Percentiles rank a stretch among this genome's conserved stretches.
Conservation (phyloP, 2,113 vertebrate species). For the Marmota flaviventris region DNA sequence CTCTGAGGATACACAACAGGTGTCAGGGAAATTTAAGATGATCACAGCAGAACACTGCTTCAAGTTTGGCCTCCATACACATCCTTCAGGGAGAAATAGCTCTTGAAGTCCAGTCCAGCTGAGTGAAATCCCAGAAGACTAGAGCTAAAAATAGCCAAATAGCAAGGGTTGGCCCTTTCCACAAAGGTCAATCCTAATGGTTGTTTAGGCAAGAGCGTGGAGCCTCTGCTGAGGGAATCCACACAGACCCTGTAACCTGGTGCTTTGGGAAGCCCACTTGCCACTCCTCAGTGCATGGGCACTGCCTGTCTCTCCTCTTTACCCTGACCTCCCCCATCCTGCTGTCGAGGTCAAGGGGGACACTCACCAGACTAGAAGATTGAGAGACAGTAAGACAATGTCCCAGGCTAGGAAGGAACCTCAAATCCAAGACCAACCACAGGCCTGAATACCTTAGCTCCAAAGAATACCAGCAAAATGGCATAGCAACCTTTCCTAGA, state of each 20-base stretch:
- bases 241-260: neutral
- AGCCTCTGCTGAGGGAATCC: neutral
- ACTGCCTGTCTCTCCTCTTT: neutral
- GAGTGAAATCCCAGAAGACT: slow-evolving; percentile 79
- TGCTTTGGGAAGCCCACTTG: no score
- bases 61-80: neutral
- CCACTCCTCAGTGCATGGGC: no score
- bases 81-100: neutral
- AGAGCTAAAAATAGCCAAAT: slow-evolving; percentile 83
- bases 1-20: neutral
- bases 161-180: slow-evolving; percentile 71
- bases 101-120: slow-evolving; percentile 12
- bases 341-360: neutral
- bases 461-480: neutral
- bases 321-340: neutral
- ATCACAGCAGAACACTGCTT: neutral
- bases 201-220: neutral
- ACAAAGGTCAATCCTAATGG: slow-evolving; percentile 81
- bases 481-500: neutral
- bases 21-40: slow-evolving; percentile 6
- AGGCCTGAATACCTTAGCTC: neutral
- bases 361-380: no score
- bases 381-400: neutral
- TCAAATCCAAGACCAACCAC: neutral
- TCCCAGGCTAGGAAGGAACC: neutral